Base-by-base conservation (phyloP, 2,888 invertebrate genomes). In the Xanthorhoe spadicearia region DNA sequence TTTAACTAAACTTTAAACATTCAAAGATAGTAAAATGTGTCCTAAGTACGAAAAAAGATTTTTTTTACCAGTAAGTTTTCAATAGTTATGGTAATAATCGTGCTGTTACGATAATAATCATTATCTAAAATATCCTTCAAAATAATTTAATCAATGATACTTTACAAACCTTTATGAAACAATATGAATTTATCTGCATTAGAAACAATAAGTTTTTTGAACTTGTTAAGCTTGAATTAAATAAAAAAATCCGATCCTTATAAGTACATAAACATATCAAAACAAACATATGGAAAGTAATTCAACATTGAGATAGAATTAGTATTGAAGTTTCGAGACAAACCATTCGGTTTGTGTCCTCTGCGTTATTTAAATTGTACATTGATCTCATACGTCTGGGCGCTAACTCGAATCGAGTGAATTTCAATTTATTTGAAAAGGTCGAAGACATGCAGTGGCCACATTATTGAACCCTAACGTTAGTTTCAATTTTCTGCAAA, bases 371-470 rank as follows among this genome's bases (percentile, higher is more conserved):
- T 66, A 70, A 69, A 72, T 68, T 68, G 66, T 68, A 69, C 69
- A 61, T 70, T 69, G 68, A 68, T 69, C 72, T 69, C 61, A 43
- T 61, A 61, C 38, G 73, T 69, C 66, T 71, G 68, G 55, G 60
- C 55, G 65, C 70, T 73, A 74, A 72, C 71, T 72, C 64, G 74
- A 69, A 72, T 70, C 66, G 67, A 74, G 71, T 71, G 72, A 74
- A 77, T 73, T 74, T 75, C 73, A 76, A 77, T 76, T 67, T 68
- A 62, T 66, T 64, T 62, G 46, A 46, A 64, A 65, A 69, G 73
- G 73, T 71, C 64, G 57, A 69, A 69, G 69, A 73, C 70, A 72
- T 64, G 63, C 46, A 50, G 63, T 52, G 61, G 35, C 55, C 57
- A 66, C 54, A 67, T 66, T 50, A 66, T 61, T 69, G 63, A 69